Base-by-base conservation (phyloP, 1,140 invertebrate species). In the Telenomus remus region DNA sequence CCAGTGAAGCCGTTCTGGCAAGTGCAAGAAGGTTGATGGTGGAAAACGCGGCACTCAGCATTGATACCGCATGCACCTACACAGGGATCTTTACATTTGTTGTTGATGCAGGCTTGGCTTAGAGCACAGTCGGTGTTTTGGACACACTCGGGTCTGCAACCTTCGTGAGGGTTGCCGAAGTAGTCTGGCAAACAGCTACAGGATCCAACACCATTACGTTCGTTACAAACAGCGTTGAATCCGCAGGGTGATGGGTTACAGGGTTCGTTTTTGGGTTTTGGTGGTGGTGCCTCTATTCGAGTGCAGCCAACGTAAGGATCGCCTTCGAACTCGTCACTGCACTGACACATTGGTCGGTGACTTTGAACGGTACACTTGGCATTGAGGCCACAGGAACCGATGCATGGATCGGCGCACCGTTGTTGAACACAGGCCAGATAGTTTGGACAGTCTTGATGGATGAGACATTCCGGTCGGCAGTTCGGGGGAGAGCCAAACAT, bases 241-340 rank as follows among this genome's bases (percentile, higher is more conserved):
- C 95, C 95, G 84, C 95, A 96, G 19, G 94, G 94, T 51, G 93
- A 94, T 79, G 95, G 94, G 84, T 94, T 92, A 83, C 94, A 95
- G 76, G 94, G 94, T 80, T 94, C 82, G 56, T 76, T 75, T 1
- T 79, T 80, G 12, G 75, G 78, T 61, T 79, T 79, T 56, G 80
- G 55, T 79, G 82, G 78, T 74, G 76, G 12, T 12, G 69, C 34
- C 64, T 93, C 90, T 90, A 91, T 88, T 64, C 88, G 90, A 79
- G 88, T 92, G 78, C 94, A 95, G 46, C 93, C 92, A 12, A 91
- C 91, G 80, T 94, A 95, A 19, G 95, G 94, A 91, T 96, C 95
- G 51, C 95, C 95, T 82, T 94, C 92, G 75, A 91, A 95, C 1
- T 92, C 93, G 11, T 91, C 89, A 50, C 92, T 89, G 79, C 95